phyloP scores from a whole-genome alignment of 2,888 invertebrate species.

The Yponomeuta sedellus region DNA sequence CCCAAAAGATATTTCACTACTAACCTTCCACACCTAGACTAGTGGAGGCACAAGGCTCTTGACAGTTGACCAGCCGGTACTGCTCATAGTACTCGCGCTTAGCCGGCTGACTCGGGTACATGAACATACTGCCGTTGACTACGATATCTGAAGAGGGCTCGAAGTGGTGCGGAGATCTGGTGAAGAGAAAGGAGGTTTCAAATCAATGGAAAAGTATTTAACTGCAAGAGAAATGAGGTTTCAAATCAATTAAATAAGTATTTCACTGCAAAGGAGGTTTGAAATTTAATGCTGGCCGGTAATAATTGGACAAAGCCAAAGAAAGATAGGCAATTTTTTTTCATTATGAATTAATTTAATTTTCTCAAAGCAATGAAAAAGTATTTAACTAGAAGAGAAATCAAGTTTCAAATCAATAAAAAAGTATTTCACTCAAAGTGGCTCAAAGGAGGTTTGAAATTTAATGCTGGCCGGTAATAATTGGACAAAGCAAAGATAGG shows the following conservation, averaged over 20 bases:
- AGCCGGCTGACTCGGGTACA: conserved; percentile 53
- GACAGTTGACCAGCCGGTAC: conserved; percentile 33
- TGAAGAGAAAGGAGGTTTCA: conserved; percentile 12
- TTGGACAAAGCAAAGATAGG: not conserved
- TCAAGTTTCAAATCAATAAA: not conserved
- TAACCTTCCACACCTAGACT: conserved; percentile 52
- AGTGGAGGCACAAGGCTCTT: conserved; percentile 39
- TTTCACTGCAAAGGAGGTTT: not conserved
- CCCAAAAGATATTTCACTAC: not conserved
- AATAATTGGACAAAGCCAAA: not conserved
- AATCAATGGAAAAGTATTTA: not conserved
- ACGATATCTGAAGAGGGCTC: conserved; percentile 57
- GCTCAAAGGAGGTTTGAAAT: not conserved
- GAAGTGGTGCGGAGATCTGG: conserved; percentile 67
- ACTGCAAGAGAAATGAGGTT: not conserved
- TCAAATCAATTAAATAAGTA: not conserved
- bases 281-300: not conserved
- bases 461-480: not conserved
- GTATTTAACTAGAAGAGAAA: not conserved
- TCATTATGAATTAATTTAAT: not conserved
- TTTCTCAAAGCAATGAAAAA: not conserved
- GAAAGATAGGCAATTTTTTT: not conserved
- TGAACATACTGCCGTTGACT: conserved; percentile 62
- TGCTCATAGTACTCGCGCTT: conserved; percentile 68
- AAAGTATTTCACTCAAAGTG: not conserved